phyloP scores from a whole-genome alignment of 2,888 invertebrate species.

The Caenorhabditis afra region DNA sequence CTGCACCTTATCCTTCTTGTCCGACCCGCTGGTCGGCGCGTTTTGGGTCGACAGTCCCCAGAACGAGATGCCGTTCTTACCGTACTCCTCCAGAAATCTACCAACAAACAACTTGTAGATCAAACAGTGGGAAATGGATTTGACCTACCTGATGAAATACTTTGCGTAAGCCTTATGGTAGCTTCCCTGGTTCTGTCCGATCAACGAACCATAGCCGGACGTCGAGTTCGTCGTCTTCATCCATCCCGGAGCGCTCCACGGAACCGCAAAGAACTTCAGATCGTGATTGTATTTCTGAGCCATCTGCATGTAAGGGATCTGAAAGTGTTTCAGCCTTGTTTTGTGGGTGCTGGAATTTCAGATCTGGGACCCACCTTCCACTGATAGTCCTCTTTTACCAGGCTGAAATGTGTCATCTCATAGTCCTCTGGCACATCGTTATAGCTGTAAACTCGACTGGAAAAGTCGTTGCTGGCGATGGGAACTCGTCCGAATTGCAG shows the following conservation, averaged over 20 bases:
- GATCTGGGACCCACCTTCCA: conserved; percentile 40
- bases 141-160: conserved; percentile 16
- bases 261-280: conserved; percentile 50
- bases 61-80: conserved; percentile 83
- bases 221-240: conserved; percentile 51
- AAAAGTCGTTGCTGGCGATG: conserved; percentile 54
- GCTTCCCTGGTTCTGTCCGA: conserved; percentile 31
- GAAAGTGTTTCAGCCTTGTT: no score
- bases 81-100: conserved; percentile 88
- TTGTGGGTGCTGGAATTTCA: neutral
- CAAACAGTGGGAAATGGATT: no score
- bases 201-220: conserved; percentile 28
- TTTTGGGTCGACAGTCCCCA: conserved; percentile 93
- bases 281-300: conserved; percentile 44
- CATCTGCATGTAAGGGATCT: conserved; percentile 50
- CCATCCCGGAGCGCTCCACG: conserved; percentile 57
- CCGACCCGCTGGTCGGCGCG: conserved; percentile 85
- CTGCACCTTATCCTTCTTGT: conserved; percentile 84
- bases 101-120: conserved; percentile 31
- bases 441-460: conserved; percentile 48
- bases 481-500: conserved; percentile 52
- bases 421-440: conserved; percentile 48
- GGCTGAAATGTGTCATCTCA: conserved; percentile 38
- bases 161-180: conserved; percentile 45
- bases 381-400: conserved; percentile 38